Conservation (phyloP, 2,113 vertebrate species). For the Chaetodon trifascialis region DNA sequence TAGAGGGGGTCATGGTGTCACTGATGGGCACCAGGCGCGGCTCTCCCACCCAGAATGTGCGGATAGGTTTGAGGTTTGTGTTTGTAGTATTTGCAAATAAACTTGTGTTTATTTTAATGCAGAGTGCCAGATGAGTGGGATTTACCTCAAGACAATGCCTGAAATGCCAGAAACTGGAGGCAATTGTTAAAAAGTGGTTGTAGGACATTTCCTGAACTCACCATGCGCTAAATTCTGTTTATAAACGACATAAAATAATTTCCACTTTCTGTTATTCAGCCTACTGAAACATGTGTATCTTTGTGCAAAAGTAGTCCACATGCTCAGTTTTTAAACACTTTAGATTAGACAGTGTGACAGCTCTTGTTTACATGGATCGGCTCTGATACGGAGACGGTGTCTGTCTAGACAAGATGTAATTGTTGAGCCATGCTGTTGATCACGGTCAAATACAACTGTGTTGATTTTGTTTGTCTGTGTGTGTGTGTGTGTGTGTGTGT, state of each 20-base stretch:
- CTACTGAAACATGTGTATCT: neutral
- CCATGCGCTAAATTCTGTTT: neutral
- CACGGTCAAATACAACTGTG: slow-evolving; percentile 48
- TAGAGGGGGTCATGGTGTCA: slow-evolving; percentile 66
- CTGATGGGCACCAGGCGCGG: slow-evolving; percentile 58
- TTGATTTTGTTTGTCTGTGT: slow-evolving; percentile 32
- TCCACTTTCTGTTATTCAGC: neutral
- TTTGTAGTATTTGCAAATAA: slow-evolving; percentile 48
- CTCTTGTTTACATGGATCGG: slow-evolving; percentile 44
- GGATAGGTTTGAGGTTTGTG: slow-evolving; percentile 1
- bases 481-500: neutral
- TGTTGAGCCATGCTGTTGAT: slow-evolving; percentile 59
- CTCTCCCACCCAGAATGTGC: slow-evolving; percentile 49
- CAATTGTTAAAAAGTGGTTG: neutral
- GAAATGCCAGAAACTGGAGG: slow-evolving; percentile 2
- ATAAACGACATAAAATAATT: neutral
- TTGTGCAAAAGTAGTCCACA: neutral
- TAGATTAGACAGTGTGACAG: slow-evolving; percentile 19
- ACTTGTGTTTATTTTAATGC: slow-evolving; percentile 23
- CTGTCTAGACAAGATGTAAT: slow-evolving; percentile 66
- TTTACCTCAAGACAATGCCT: neutral
- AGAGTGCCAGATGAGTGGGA: slow-evolving; percentile 24
- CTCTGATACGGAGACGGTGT: slow-evolving; percentile 42
- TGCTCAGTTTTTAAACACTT: neutral
- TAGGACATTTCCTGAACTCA: neutral